phyloP scores from a whole-genome alignment of 2,797 vertebrate genomes.

The Acrossocheilus fasciatus region DNA sequence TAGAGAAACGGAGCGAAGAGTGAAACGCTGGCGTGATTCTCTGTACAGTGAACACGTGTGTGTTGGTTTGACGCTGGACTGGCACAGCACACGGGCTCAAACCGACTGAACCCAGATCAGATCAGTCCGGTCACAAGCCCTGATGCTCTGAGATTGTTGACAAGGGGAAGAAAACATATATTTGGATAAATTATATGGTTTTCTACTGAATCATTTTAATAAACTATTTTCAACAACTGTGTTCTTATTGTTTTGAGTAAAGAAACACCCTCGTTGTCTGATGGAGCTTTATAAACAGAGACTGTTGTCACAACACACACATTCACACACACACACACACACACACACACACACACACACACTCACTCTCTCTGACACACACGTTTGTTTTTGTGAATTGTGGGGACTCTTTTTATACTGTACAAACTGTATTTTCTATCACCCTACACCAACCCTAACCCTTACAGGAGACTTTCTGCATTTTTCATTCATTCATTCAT shows the following conservation, averaged over 20 bases:
- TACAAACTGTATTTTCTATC: too few species aligned
- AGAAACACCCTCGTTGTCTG: neutral
- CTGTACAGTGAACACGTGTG: conserved; percentile 84
- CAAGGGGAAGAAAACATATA: conserved; percentile 64
- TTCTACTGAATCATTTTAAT: conserved; percentile 70
- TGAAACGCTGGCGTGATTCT: conserved; percentile 81
- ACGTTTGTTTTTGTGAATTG: too few species aligned
- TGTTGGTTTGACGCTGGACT: conserved; percentile 83
- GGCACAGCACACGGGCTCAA: conserved; percentile 77
- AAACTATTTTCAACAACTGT: conserved; percentile 66
- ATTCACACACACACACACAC: neutral
- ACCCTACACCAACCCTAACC: too few species aligned
- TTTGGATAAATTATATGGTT: conserved; percentile 66
- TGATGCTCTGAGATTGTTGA: conserved; percentile 64
- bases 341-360: neutral
- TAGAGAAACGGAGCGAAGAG: conserved; percentile 34
- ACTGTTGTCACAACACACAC: neutral
- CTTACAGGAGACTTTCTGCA: too few species aligned
- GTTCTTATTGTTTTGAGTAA: conserved; percentile 28
- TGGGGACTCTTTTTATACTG: too few species aligned
- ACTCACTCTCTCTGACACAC: neutral
- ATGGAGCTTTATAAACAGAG: neutral
- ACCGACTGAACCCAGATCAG: conserved; percentile 41
- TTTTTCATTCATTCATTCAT: too few species aligned
- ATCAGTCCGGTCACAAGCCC: conserved; percentile 7